Evolutionary conservation across 2,888 invertebrate genomes (phyloP).

Genomic region (Pandemis cinnamomeana): DNA sequence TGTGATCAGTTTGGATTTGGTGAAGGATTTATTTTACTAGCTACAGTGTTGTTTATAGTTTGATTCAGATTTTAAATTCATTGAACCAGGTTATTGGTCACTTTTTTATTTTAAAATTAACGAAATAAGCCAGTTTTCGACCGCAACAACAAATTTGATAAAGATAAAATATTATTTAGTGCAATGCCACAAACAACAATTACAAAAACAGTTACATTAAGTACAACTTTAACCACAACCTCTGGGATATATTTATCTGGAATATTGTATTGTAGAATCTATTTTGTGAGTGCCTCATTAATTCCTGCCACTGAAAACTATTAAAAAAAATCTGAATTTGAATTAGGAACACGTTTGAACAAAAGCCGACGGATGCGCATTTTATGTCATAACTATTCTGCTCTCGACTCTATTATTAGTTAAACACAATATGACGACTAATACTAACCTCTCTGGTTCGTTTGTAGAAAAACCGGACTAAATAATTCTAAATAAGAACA

Average conservation of each 20-base stretch:
- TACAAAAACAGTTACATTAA: too few species aligned
- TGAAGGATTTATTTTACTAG: slow-evolving; percentile 17
- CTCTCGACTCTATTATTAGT: too few species aligned
- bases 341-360: neutral
- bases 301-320: neutral
- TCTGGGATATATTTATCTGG: neutral
- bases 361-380: slow-evolving; percentile 3
- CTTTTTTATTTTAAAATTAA: neutral
- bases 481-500: too few species aligned
- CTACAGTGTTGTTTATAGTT: neutral
- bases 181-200: too few species aligned
- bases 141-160: slow-evolving; percentile 1
- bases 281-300: neutral
- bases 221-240: too few species aligned
- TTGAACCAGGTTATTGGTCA: neutral
- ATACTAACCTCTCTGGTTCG: too few species aligned
- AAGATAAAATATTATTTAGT: too few species aligned
- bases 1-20: slow-evolving; percentile 20
- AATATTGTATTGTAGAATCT: neutral
- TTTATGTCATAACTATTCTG: neutral
- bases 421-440: too few species aligned
- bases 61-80: neutral
- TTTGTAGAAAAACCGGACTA: too few species aligned
- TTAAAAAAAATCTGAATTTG: neutral
- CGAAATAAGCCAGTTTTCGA: neutral